phyloP scores from a whole-genome alignment of 2,888 invertebrate species.

The Pterostichus niger region DNA sequence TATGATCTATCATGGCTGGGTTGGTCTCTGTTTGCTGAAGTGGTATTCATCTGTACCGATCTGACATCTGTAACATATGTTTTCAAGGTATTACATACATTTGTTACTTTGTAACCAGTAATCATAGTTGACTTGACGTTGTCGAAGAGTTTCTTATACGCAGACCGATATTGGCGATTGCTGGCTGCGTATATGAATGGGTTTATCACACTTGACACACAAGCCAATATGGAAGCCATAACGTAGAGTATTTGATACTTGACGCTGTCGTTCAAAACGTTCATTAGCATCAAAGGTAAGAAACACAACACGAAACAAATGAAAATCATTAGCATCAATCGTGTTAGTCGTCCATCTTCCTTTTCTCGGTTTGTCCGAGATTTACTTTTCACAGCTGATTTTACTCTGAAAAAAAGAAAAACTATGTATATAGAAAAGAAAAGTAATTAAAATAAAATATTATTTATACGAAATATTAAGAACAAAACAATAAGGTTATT shows the following conservation, averaged over 20 bases:
- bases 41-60: slow-evolving; percentile 64
- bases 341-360: slow-evolving; percentile 90
- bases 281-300: slow-evolving; percentile 92
- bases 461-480: too few species aligned
- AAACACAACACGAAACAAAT: slow-evolving; percentile 92
- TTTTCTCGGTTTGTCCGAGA: slow-evolving; percentile 76
- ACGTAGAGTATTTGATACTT: slow-evolving; percentile 88
- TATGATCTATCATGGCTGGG: slow-evolving; percentile 57
- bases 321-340: slow-evolving; percentile 93
- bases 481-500: too few species aligned
- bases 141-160: slow-evolving; percentile 80
- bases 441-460: too few species aligned
- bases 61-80: slow-evolving; percentile 65
- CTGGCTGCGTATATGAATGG: slow-evolving; percentile 95
- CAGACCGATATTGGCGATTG: slow-evolving; percentile 88
- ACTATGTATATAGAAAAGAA: too few species aligned
- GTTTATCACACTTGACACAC: slow-evolving; percentile 94
- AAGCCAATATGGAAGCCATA: slow-evolving; percentile 90
- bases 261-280: slow-evolving; percentile 90
- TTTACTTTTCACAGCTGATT: slow-evolving; percentile 68
- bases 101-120: slow-evolving; percentile 61
- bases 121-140: slow-evolving; percentile 74
- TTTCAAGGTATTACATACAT: slow-evolving; percentile 69
- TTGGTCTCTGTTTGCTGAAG: slow-evolving; percentile 56
- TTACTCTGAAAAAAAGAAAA: slow-evolving; percentile 70